Evolutionary conservation across 2,888 invertebrate species (phyloP).

Genomic region (Heteromurus nitidus): DNA sequence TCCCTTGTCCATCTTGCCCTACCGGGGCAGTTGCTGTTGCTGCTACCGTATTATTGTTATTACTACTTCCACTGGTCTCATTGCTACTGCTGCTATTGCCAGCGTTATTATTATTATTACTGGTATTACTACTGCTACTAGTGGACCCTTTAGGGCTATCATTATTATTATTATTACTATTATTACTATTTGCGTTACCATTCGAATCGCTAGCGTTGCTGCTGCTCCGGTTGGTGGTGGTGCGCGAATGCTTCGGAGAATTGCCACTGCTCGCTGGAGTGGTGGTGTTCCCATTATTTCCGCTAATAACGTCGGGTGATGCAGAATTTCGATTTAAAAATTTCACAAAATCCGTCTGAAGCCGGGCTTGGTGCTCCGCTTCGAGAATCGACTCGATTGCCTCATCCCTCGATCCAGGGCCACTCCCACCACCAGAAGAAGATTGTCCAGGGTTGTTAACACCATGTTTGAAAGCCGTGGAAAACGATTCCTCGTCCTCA

Average conservation of each 20-base stretch:
- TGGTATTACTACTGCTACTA: slow-evolving; percentile 44
- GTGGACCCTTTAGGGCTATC: slow-evolving; percentile 56
- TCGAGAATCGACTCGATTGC: neutral
- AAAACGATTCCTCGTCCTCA: slow-evolving; percentile 46
- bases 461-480: slow-evolving; percentile 46
- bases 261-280: slow-evolving; percentile 75
- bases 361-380: slow-evolving; percentile 17
- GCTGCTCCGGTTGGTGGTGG: slow-evolving; percentile 35
- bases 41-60: slow-evolving; percentile 48
- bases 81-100: slow-evolving; percentile 35
- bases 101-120: slow-evolving; percentile 27
- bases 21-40: slow-evolving; percentile 33
- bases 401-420: neutral
- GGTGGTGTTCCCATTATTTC: slow-evolving; percentile 81
- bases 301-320: slow-evolving; percentile 75
- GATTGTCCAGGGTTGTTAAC: slow-evolving; percentile 60
- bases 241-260: slow-evolving; percentile 55
- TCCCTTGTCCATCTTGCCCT: slow-evolving; percentile 58
- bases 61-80: slow-evolving; percentile 40
- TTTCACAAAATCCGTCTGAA: slow-evolving; percentile 80
- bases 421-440: slow-evolving; percentile 19
- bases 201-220: slow-evolving; percentile 26
- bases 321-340: slow-evolving; percentile 73
- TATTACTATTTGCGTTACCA: slow-evolving; percentile 45
- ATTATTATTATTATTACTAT: slow-evolving; percentile 53